Conservation (phyloP, 2,888 invertebrate species). For the Agapostemon virescens region DNA sequence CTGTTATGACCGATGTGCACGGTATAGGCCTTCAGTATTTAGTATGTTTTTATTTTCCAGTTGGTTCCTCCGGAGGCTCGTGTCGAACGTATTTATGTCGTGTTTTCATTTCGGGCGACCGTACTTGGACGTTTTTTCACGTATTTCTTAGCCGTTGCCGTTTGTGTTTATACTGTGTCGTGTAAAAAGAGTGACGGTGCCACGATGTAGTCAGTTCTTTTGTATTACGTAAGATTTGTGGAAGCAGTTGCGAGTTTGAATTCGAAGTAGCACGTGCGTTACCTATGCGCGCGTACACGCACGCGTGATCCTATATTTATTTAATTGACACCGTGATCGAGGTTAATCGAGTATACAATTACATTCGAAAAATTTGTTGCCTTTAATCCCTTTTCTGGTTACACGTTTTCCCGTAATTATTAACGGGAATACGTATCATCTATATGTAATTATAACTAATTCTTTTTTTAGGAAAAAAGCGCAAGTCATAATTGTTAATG, state of each 20-base stretch:
- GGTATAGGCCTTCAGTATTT: not conserved
- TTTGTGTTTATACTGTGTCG: constrained; percentile 4
- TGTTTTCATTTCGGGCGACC: not conserved
- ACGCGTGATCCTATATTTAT: not conserved
- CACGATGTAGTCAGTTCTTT: constrained; percentile 3
- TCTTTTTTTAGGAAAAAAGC: not conserved
- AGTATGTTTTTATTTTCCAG: too few relatives aligned
- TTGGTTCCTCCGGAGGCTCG: not conserved
- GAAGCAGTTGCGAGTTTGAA: constrained; percentile 14
- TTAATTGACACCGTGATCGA: not conserved
- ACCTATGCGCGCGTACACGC: not conserved
- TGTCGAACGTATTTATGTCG: not conserved
- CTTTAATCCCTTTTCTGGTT: too few relatives aligned
- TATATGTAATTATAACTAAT: too few relatives aligned
- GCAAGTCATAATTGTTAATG: not conserved
- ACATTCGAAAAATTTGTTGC: too few relatives aligned
- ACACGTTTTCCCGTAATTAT: not conserved
- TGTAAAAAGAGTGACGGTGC: constrained; percentile 15
- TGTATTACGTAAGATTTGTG: constrained; percentile 38
- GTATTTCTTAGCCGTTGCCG: not conserved
- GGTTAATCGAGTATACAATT: not conserved
- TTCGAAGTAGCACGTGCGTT: not conserved
- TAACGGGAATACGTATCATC: too few relatives aligned
- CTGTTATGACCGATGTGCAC: not conserved
- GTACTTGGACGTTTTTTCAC: not conserved